Percentiles rank a stretch among this genome's conserved stretches.
phyloP scores from a whole-genome alignment of 2,888 invertebrate genomes.

The Macropis europaea region DNA sequence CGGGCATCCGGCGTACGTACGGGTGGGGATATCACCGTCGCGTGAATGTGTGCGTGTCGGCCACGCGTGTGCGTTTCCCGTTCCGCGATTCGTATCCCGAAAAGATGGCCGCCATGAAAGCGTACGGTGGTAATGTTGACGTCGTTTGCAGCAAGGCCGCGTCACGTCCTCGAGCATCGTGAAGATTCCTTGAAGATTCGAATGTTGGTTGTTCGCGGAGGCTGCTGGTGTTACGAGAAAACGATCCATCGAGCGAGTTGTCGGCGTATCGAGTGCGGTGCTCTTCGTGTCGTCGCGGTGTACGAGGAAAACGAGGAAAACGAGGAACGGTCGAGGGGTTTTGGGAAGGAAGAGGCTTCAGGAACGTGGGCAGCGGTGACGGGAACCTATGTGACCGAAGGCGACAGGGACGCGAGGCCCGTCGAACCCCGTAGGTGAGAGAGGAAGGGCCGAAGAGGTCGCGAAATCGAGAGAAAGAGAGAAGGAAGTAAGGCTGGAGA shows the following conservation, averaged over 20 bases:
- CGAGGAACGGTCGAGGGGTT: constrained; percentile 34
- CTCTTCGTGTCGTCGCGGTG: constrained; percentile 30
- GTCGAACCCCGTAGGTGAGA: too few relatives aligned
- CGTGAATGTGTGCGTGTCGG: constrained; percentile 20
- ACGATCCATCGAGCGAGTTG: constrained; percentile 40
- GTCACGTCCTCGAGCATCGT: constrained; percentile 71
- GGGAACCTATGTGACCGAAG: constrained; percentile 36
- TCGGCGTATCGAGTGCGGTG: constrained; percentile 43
- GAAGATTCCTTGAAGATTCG: constrained; percentile 62
- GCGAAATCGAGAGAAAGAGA: constrained; percentile 14
- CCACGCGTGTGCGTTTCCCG: constrained; percentile 59
- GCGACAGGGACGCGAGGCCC: too few relatives aligned
- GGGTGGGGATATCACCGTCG: constrained; percentile 1
- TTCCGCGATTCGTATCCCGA: constrained; percentile 63
- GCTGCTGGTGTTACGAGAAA: constrained; percentile 44
- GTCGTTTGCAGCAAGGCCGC: constrained; percentile 73
- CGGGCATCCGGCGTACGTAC: constrained; percentile 30
- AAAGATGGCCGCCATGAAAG: constrained; percentile 79
- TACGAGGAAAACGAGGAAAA: constrained; percentile 35
- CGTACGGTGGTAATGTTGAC: constrained; percentile 78
- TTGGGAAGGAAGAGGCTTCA: constrained; percentile 39
- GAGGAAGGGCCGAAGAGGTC: constrained; percentile 15
- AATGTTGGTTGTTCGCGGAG: constrained; percentile 58
- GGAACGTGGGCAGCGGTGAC: constrained; percentile 50
- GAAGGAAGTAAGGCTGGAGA: constrained; percentile 30